These are phyloP conservation scores for Anthonomus grandis DNA, from an alignment of 1,140 invertebrate species.

Conservation along the genomic window DNA sequence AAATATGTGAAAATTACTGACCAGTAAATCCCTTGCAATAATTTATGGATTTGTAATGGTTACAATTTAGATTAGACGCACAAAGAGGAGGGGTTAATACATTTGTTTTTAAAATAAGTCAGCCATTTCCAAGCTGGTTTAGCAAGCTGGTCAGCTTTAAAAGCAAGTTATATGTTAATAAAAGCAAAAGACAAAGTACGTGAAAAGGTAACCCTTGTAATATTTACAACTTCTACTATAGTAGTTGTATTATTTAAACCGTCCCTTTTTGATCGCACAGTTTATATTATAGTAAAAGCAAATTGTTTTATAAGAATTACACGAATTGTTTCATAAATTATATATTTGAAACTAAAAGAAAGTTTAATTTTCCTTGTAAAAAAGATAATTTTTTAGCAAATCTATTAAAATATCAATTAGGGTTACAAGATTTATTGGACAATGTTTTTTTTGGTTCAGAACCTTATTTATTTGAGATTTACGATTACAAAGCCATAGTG, in stretches of 20 bases:
- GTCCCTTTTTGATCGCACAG: constrained; percentile 5
- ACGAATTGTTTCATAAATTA: no score
- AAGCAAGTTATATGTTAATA: constrained; percentile 12
- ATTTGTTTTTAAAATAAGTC: neutral
- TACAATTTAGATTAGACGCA: neutral
- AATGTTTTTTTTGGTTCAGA: no score
- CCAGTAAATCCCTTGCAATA: constrained; percentile 3
- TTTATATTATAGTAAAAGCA: neutral
- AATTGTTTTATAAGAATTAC: no score
- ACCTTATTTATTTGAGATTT: no score
- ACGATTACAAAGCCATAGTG: no score
- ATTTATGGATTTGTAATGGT: constrained; percentile 10
- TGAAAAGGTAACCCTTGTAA: constrained; percentile 12
- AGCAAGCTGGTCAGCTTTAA: constrained; percentile 17
- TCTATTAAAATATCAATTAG: no score
- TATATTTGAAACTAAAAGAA: no score
- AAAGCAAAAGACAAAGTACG: constrained; percentile 19
- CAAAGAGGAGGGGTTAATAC: neutral
- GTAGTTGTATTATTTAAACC: constrained; percentile 11
- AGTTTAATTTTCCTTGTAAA: no score
- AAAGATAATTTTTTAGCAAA: no score
- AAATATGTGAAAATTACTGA: constrained; percentile 14
- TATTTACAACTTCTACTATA: constrained; percentile 21
- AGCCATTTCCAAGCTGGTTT: neutral
- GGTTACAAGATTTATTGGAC: no score